phyloP scores from a whole-genome alignment of 2,113 vertebrate genomes.

The Chauna torquata region DNA sequence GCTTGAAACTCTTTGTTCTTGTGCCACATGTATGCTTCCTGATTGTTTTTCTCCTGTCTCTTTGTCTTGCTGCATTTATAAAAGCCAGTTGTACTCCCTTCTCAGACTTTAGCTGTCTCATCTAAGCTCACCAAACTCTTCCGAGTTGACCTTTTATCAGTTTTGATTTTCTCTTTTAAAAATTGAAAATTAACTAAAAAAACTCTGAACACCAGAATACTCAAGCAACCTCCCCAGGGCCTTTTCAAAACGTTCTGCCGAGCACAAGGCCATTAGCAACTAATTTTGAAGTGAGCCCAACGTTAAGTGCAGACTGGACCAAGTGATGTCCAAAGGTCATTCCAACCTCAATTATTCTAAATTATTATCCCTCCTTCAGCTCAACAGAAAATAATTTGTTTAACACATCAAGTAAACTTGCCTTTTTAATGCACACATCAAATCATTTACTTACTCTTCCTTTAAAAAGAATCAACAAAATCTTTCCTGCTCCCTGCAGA shows the following conservation, averaged over 20 bases:
- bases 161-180: not conserved
- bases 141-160: not conserved
- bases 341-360: not conserved
- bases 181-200: not conserved
- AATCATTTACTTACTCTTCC: not conserved
- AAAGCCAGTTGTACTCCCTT: not conserved
- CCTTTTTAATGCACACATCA: not conserved
- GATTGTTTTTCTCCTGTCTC: not conserved
- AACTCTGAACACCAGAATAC: not conserved
- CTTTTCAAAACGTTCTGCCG: not conserved
- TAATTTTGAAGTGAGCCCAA: not conserved
- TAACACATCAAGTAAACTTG: not conserved
- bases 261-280: not conserved
- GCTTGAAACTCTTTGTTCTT: not conserved
- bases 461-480: not conserved
- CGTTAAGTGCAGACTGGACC: not conserved
- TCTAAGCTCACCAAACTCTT: not conserved
- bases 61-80: not conserved
- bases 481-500: not conserved
- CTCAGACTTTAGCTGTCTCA: not conserved
- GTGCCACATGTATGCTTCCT: not conserved
- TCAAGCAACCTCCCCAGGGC: rapidly evolving
- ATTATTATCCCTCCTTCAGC: not conserved
- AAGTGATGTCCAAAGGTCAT: not conserved
- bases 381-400: not conserved